phyloP scores from a whole-genome alignment of 2,888 invertebrate species.

The Polietes domitor region DNA sequence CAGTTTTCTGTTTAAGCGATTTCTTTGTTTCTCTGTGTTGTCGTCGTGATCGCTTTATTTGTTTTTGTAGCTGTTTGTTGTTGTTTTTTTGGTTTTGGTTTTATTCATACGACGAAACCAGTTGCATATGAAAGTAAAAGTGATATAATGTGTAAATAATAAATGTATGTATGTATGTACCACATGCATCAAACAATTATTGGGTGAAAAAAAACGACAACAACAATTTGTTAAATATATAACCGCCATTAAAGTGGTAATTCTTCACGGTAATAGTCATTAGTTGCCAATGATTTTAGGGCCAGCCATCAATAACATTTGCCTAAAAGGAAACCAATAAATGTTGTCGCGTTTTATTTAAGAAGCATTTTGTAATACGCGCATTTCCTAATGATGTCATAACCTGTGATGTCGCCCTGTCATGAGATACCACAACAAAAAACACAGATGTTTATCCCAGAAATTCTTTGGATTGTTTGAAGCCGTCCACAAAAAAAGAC shows the following conservation, averaged over 20 bases:
- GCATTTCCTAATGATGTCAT: conserved; percentile 49
- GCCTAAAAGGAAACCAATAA: background rate
- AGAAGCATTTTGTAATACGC: conserved; percentile 40
- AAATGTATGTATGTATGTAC: conserved; percentile 16
- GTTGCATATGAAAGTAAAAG: conserved; percentile 69
- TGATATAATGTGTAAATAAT: conserved; percentile 60
- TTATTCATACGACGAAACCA: conserved; percentile 52
- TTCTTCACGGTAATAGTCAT: conserved; percentile 42
- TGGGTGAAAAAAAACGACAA: conserved; percentile 29
- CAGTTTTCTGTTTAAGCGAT: conserved; percentile 5
- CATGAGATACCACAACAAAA: background rate
- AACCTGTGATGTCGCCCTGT: background rate
- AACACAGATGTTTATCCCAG: conserved; percentile 14
- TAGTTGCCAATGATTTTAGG: conserved; percentile 6
- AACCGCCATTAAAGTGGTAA: conserved; percentile 1
- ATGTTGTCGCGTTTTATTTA: background rate
- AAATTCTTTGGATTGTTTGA: conserved; percentile 45
- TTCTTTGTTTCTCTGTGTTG: conserved; percentile 18
- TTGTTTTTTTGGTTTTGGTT: conserved; percentile 24
- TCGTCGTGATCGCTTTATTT: conserved; percentile 39
- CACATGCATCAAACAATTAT: conserved; percentile 44
- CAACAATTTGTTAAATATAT: conserved; percentile 14
- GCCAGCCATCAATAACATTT: conserved; percentile 17
- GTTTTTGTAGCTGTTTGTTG: conserved; percentile 39
- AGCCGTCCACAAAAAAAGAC: background rate